phyloP scores from a whole-genome alignment of 2,888 invertebrate genomes.

The Hyposoter dolosus region DNA sequence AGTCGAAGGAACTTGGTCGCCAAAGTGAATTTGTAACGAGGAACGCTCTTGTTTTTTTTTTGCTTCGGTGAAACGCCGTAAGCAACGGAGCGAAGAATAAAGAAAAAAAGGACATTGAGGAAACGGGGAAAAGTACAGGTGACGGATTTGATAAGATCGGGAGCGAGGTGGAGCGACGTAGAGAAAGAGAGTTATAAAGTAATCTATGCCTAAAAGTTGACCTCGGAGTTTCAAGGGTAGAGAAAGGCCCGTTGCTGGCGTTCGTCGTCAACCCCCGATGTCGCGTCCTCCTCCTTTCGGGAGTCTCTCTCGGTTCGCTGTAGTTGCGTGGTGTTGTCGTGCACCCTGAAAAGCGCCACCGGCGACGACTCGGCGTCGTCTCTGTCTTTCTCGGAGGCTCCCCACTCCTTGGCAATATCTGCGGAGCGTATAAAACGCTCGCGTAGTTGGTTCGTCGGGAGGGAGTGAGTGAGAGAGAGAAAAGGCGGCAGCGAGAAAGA shows the following conservation, averaged over 20 bases:
- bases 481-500: constrained; percentile 73
- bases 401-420: constrained; percentile 41
- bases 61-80: constrained; percentile 55
- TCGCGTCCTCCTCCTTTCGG: constrained; percentile 20
- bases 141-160: constrained; percentile 39
- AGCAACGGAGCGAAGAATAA: constrained; percentile 68
- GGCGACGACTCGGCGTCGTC: constrained; percentile 66
- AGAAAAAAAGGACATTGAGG: constrained; percentile 69
- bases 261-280: constrained; percentile 70
- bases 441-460: constrained; percentile 33
- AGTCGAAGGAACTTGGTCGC: constrained; percentile 33
- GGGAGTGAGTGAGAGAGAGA: constrained; percentile 57
- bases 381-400: constrained; percentile 33
- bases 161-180: constrained; percentile 69
- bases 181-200: constrained; percentile 59
- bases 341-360: constrained; percentile 68
- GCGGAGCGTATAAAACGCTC: constrained; percentile 32
- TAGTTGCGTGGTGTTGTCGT: constrained; percentile 40
- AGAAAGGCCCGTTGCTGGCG: constrained; percentile 81
- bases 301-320: constrained; percentile 30
- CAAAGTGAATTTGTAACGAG: constrained; percentile 28
- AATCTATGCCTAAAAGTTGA: constrained; percentile 84
- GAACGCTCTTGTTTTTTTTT: constrained; percentile 34
- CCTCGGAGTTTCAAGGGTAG: constrained; percentile 86
- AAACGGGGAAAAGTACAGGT: constrained; percentile 65